Conservation (phyloP, 1,140 invertebrate species). For the Antheraea mylitta region DNA sequence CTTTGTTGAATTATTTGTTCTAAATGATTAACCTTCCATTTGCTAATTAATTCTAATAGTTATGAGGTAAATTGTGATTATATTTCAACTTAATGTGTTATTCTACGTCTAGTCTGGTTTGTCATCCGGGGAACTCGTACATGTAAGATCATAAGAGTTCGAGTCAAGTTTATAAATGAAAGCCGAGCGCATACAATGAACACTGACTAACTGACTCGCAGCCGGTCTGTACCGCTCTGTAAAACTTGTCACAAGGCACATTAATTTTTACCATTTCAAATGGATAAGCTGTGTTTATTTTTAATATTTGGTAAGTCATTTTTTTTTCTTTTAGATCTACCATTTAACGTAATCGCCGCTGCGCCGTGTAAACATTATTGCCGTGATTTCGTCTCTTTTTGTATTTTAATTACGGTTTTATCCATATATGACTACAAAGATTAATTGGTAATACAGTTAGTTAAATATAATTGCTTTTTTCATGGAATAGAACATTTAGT, state of each 20-base stretch:
- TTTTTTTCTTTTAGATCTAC: slow-evolving; percentile 1
- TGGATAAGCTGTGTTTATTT: slow-evolving; percentile 21
- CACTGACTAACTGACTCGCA: slow-evolving; percentile 12
- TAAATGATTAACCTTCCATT: too few species aligned
- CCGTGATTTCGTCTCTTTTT: neutral
- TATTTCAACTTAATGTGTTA: too few species aligned
- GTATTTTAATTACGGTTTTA: neutral
- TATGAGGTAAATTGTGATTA: too few species aligned
- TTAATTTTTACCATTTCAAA: slow-evolving; percentile 11
- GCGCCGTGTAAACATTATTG: too few species aligned
- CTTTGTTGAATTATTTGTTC: too few species aligned
- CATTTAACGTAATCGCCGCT: neutral
- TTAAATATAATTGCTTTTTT: too few species aligned
- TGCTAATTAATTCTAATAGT: too few species aligned
- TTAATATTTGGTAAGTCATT: slow-evolving; percentile 19
- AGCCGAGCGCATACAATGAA: neutral
- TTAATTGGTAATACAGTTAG: too few species aligned
- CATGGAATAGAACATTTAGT: too few species aligned
- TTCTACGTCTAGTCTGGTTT: neutral
- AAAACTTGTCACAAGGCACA: neutral
- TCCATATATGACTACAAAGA: neutral
- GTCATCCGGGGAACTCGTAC: neutral
- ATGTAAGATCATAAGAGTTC: neutral
- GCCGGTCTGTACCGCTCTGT: neutral
- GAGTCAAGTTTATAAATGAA: slow-evolving; percentile 23